These are phyloP conservation scores for Agonum fuliginosum DNA, from an alignment of 2,888 invertebrate species.

Conservation along the genomic window DNA sequence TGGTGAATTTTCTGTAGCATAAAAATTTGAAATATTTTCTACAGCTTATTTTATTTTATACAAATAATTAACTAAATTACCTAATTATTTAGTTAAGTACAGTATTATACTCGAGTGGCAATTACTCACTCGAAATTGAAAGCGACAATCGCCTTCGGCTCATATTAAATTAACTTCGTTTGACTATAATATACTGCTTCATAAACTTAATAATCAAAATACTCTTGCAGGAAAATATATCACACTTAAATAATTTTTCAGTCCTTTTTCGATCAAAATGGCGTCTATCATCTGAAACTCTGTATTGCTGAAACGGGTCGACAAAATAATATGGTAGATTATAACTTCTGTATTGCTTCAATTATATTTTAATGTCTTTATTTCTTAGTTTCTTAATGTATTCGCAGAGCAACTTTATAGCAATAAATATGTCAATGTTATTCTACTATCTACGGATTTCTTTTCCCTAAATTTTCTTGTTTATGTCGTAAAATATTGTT, in stretches of 20 bases:
- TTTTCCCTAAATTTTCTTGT: neutral
- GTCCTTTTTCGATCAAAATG: neutral
- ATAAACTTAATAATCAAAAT: constrained; percentile 15
- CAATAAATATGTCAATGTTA: constrained; percentile 60
- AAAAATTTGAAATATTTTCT: too few species aligned
- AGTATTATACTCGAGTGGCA: too few species aligned
- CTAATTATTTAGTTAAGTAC: too few species aligned
- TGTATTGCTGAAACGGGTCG: neutral
- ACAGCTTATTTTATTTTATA: too few species aligned
- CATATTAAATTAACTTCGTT: too few species aligned
- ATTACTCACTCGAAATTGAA: too few species aligned
- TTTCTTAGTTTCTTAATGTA: constrained; percentile 51
- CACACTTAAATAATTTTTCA: neutral
- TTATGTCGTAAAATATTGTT: neutral
- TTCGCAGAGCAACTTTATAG: constrained; percentile 55
- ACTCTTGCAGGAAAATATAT: too few species aligned
- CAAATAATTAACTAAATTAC: too few species aligned
- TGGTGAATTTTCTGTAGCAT: too few species aligned
- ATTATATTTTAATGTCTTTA: constrained; percentile 44
- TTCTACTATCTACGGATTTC: constrained; percentile 37
- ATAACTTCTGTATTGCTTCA: constrained; percentile 43
- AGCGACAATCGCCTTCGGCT: too few species aligned
- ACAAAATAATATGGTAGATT: constrained; percentile 8
- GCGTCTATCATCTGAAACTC: neutral
- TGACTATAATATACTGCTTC: too few species aligned